phyloP scores from a whole-genome alignment of 1,140 invertebrate species.

The Drosophila bocqueti region DNA sequence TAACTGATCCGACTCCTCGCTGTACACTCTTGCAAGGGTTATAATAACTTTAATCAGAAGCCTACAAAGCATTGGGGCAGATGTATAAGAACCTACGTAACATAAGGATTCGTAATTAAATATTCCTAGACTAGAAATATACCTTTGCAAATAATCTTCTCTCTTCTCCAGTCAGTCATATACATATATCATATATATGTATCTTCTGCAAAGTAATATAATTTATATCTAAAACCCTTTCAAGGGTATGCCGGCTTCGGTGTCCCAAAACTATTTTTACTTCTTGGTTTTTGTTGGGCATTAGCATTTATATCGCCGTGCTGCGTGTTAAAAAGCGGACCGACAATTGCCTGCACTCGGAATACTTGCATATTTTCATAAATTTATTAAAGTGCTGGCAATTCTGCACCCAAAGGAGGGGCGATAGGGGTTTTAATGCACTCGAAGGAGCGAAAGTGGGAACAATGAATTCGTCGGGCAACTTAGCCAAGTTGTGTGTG shows the following conservation, averaged over 20 bases:
- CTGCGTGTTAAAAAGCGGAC: constrained; percentile 3
- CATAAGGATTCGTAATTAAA: no score
- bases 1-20: constrained; percentile 9
- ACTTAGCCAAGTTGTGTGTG: constrained; percentile 10
- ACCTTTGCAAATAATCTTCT: not conserved
- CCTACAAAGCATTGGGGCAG: no score
- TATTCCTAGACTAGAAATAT: not conserved
- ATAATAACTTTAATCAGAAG: no score
- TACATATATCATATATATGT: no score
- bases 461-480: constrained; percentile 37
- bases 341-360: constrained; percentile 27
- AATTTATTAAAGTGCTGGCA: constrained; percentile 45
- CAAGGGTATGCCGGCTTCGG: not conserved
- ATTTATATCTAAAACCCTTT: not conserved
- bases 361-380: constrained; percentile 40
- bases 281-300: constrained; percentile 10
- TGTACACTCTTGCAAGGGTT: no score
- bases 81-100: no score
- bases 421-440: constrained; percentile 7
- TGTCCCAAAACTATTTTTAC: not conserved
- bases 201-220: no score
- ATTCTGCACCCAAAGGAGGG: constrained; percentile 6
- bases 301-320: constrained; percentile 33
- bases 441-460: constrained; percentile 15
- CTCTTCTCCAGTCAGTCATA: not conserved